These are phyloP conservation scores for Stichopus chloronotus DNA, from an alignment of 35 echinoderm and acorn worm genomes.

Conservation along the genomic window DNA sequence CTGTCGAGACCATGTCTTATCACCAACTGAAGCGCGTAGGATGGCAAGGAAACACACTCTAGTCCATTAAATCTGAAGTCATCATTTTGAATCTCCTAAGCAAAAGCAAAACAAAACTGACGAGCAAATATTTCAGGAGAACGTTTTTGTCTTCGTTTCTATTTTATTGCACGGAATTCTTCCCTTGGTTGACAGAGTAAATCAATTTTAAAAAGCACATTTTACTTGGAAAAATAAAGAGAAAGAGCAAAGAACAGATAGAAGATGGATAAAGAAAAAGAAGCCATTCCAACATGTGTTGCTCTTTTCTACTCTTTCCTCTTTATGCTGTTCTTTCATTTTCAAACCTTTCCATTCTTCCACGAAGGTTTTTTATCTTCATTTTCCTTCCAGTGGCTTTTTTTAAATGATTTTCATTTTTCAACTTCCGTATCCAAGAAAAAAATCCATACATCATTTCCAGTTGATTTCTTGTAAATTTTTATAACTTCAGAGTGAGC, in stretches of 20 bases:
- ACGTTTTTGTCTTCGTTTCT: slow-evolving; percentile 6
- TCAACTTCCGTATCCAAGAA: neutral
- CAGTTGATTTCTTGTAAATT: no score
- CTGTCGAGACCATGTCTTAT: no score
- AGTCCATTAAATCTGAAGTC: no score
- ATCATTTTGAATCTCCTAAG: no score
- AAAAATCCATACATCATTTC: neutral
- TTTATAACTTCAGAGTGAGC: no score
- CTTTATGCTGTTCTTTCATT: neutral
- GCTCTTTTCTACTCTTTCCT: neutral
- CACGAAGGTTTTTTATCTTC: neutral
- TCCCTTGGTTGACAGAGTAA: slow-evolving; percentile 27
- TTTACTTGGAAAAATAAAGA: slow-evolving; percentile 28
- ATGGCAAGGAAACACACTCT: no score
- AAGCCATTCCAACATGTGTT: neutral
- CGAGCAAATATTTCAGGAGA: neutral
- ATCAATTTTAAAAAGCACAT: slow-evolving; percentile 13
- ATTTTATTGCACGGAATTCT: slow-evolving; percentile 52
- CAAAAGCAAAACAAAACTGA: neutral
- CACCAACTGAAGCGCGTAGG: no score
- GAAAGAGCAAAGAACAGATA: slow-evolving; percentile 1
- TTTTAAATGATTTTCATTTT: neutral
- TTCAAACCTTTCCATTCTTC: no score
- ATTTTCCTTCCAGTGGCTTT: neutral
- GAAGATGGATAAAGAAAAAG: neutral